phyloP scores from a whole-genome alignment of 2,888 invertebrate genomes.

The Himalopsyche anomala region DNA sequence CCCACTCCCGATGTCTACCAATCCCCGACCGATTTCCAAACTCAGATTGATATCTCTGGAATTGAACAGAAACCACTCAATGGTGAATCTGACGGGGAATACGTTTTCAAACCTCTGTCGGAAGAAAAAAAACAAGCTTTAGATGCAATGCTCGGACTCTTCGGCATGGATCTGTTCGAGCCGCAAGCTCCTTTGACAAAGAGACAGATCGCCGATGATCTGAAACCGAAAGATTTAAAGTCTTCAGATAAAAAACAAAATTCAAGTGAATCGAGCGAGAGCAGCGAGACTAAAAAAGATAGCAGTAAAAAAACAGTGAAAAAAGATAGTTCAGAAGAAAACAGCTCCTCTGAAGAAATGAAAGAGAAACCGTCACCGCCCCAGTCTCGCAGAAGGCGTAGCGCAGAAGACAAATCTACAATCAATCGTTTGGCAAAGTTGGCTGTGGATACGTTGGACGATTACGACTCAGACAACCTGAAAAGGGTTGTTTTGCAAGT shows the following conservation, averaged over 20 bases:
- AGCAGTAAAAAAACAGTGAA: slow-evolving; percentile 27
- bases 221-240: not conserved
- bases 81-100: not conserved
- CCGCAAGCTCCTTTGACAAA: not conserved
- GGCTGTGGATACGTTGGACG: slow-evolving; percentile 73
- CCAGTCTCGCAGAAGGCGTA: slow-evolving; percentile 27
- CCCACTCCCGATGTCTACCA: not conserved
- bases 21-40: not conserved
- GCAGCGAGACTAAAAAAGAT: not conserved
- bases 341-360: slow-evolving; percentile 52
- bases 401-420: slow-evolving; percentile 47
- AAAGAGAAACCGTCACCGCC: not conserved
- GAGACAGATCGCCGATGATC: not conserved
- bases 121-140: slow-evolving; percentile 73
- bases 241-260: not conserved
- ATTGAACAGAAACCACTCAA: not conserved
- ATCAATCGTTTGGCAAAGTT: slow-evolving; percentile 72
- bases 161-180: slow-evolving; percentile 67
- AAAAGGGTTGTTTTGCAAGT: slow-evolving; percentile 74
- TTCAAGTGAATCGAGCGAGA: not conserved
- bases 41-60: slow-evolving; percentile 29
- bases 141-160: slow-evolving; percentile 73
- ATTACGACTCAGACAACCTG: slow-evolving; percentile 73
- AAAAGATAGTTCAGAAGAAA: slow-evolving; percentile 66
- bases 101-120: slow-evolving; percentile 66